Evolutionary conservation across 1,140 invertebrate genomes (phyloP).

Genomic region (Caenorhabditis briggsae): DNA sequence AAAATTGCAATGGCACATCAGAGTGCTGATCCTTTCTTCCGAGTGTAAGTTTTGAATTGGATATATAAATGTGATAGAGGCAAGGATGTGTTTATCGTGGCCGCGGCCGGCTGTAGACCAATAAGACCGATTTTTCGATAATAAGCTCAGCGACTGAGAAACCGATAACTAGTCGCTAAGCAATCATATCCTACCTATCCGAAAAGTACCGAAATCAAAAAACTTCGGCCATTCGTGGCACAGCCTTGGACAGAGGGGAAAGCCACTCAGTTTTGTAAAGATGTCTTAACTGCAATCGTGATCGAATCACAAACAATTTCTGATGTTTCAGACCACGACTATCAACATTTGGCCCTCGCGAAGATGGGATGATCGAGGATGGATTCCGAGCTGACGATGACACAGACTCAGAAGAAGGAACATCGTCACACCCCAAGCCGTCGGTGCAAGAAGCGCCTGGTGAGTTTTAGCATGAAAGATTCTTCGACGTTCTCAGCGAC

Average conservation of each 20-base stretch:
- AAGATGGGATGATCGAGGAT: constrained; percentile 25
- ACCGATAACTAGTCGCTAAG: too few relatives aligned
- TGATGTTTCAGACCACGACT: constrained; percentile 44
- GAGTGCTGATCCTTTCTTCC: constrained; percentile 94
- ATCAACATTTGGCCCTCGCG: constrained; percentile 36
- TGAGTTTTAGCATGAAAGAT: not conserved
- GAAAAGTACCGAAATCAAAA: too few relatives aligned
- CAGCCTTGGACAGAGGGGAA: too few relatives aligned
- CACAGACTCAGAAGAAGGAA: constrained; percentile 12
- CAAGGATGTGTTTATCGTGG: too few relatives aligned
- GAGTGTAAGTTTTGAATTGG: constrained; percentile 86
- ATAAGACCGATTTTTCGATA: too few relatives aligned
- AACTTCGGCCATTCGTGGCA: too few relatives aligned
- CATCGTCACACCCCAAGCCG: not conserved
- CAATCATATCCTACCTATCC: too few relatives aligned
- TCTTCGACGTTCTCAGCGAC: not conserved
- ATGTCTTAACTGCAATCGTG: not conserved
- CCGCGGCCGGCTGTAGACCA: too few relatives aligned
- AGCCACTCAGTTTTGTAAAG: too few relatives aligned
- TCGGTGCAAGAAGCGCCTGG: not conserved
- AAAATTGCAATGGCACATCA: constrained; percentile 92
- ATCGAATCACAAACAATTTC: not conserved
- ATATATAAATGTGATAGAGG: too few relatives aligned
- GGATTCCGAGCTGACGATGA: constrained; percentile 39
- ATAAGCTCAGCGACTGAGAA: too few relatives aligned